Evolutionary conservation across 2,797 vertebrate genomes (phyloP).

Genomic region (Oreonectes daqikongensis): DNA sequence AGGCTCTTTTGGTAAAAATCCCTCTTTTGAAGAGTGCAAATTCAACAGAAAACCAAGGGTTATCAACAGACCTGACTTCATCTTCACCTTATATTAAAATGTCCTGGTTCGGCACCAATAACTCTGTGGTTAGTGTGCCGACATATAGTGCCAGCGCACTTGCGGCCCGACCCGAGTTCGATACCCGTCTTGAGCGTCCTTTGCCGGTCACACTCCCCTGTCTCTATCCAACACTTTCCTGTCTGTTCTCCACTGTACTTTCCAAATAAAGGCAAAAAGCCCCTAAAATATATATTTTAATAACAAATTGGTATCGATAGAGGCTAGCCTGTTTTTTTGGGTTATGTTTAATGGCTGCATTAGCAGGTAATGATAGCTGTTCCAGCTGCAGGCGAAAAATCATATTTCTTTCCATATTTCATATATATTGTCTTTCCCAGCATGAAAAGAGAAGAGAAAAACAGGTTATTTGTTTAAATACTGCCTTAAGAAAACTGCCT

Average conservation of each 20-base stretch:
- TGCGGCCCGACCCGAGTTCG: too few relatives aligned
- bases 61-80: slow-evolving; percentile 64
- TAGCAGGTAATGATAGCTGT: neutral
- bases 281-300: too few relatives aligned
- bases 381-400: neutral
- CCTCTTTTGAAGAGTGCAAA: slow-evolving; percentile 75
- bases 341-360: neutral
- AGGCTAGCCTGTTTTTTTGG: neutral
- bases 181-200: too few relatives aligned
- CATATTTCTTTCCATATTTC: too few relatives aligned
- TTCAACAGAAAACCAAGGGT: slow-evolving; percentile 66
- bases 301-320: neutral
- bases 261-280: too few relatives aligned
- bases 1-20: slow-evolving; percentile 64
- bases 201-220: too few relatives aligned
- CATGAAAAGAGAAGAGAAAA: neutral
- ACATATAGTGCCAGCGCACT: too few relatives aligned
- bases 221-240: too few relatives aligned
- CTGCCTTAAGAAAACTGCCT: neutral
- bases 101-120: too few relatives aligned
- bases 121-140: too few relatives aligned
- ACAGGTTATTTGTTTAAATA: neutral
- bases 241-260: too few relatives aligned
- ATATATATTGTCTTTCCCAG: neutral
- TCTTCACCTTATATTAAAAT: slow-evolving; percentile 65